phyloP scores from a whole-genome alignment of 2,888 invertebrate species.

The Cheilosia impressa region DNA sequence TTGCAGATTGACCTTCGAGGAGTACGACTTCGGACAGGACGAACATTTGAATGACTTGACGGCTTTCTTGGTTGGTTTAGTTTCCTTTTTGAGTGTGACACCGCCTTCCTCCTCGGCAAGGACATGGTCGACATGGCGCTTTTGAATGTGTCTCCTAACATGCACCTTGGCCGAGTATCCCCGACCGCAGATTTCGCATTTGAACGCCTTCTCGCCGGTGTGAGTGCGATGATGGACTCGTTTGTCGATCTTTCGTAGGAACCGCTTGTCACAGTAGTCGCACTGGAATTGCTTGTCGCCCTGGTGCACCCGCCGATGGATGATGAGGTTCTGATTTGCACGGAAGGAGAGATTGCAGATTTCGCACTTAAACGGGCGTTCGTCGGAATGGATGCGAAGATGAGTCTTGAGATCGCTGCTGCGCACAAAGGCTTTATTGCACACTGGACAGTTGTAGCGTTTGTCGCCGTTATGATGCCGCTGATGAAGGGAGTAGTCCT shows the following conservation, averaged over 20 bases:
- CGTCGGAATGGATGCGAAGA: slow-evolving; percentile 81
- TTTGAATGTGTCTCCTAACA: slow-evolving; percentile 79
- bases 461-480: slow-evolving; percentile 81
- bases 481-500: slow-evolving; percentile 80
- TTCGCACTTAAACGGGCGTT: slow-evolving; percentile 81
- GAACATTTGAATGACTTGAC: slow-evolving; percentile 41
- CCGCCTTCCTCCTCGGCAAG: not conserved
- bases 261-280: slow-evolving; percentile 81
- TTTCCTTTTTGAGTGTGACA: not conserved
- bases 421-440: slow-evolving; percentile 81
- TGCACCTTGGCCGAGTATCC: slow-evolving; percentile 82
- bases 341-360: slow-evolving; percentile 80
- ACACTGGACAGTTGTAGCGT: slow-evolving; percentile 80
- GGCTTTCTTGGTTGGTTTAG: not conserved
- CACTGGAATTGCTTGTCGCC: slow-evolving; percentile 81
- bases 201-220: slow-evolving; percentile 82
- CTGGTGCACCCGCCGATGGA: slow-evolving; percentile 80
- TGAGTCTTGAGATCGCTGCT: slow-evolving; percentile 81
- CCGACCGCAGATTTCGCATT: slow-evolving; percentile 79
- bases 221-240: slow-evolving; percentile 81
- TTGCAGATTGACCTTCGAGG: slow-evolving; percentile 29
- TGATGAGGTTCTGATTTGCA: slow-evolving; percentile 81
- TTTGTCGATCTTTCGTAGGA: slow-evolving; percentile 81
- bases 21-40: slow-evolving; percentile 47
- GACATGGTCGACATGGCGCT: slow-evolving; percentile 78